A percentile compares a stretch with the other conserved stretches of the same genome.
Conservation (phyloP, 2,888 invertebrate genomes). For the Theretra japonica region DNA sequence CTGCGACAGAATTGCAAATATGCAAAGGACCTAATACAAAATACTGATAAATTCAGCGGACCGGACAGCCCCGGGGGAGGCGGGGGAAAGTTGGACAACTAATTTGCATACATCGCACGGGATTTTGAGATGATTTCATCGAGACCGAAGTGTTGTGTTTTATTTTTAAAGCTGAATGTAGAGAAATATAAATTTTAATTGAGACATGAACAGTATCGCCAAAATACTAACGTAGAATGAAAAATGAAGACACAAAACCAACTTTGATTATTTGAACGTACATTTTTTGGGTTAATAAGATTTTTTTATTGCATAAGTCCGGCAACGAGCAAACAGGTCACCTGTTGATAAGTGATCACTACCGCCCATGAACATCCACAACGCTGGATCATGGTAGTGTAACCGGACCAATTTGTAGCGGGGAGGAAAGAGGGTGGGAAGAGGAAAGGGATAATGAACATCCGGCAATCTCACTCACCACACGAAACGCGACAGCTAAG, state of each 20-base stretch:
- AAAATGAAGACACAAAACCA: neutral
- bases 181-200: conserved; percentile 22
- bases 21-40: conserved; percentile 45
- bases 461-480: too few relatives aligned
- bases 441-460: too few relatives aligned
- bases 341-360: too few relatives aligned
- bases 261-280: too few relatives aligned
- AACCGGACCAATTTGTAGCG: too few relatives aligned
- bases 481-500: too few relatives aligned
- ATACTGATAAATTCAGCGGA: conserved; percentile 48
- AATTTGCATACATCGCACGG: conserved; percentile 58
- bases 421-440: too few relatives aligned
- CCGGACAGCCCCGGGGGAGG: conserved; percentile 36
- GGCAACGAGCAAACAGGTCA: too few relatives aligned
- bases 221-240: neutral
- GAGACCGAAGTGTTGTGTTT: conserved; percentile 39
- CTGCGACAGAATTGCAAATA: neutral
- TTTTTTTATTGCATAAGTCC: too few relatives aligned
- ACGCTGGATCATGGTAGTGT: too few relatives aligned
- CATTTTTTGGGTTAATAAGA: too few relatives aligned
- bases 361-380: too few relatives aligned
- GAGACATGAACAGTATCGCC: neutral
- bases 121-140: conserved; percentile 47
- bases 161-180: conserved; percentile 22
- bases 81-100: conserved; percentile 48